Evolutionary conservation across 2,888 invertebrate genomes (phyloP), one percentile per base, ranked within the genome.

Genomic region (Ligdia adustata): DNA sequence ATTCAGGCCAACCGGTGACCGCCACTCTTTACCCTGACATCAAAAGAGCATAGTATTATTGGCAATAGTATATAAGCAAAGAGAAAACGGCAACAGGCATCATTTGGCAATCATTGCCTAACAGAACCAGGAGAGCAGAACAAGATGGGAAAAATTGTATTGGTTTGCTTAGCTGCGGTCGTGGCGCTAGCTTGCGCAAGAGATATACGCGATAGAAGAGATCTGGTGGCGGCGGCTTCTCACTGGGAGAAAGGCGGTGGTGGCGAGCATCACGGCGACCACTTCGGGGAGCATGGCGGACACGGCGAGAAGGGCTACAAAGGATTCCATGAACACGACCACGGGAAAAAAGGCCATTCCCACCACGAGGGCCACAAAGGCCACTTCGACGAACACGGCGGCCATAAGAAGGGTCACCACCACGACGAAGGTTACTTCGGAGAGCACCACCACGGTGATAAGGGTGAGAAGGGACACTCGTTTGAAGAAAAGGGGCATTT

Each of bases 231-330:
- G 3, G 92, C 92, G 0, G 93, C 91, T 1, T 87, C 80, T 28
- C 75, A 79, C 48, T 90, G 86, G 86, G 86, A 82, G 53, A 82
- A 87, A 51, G 94, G 94, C 4, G 93, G 91, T 1, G 93, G 94
- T 0, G 91, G 91, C 20, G 93, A 93, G 52, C 91, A 93, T 53
- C 91, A 93, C 57, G 91, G 91, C 0, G 92, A 92, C 44, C 92
- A 94, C 53, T 92, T 92, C 63, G 80, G 85, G 26, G 91, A 92
- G 46, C 91, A 93, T 45, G 95, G 95, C 0, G 93, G 92, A 35
- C 92, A 93, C 62, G 93, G 91, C 1, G 93, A 94, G 43, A 93
- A 94, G 56, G 94, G 93, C 3, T 94, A 95, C 85, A 93, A 94
- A 58, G 92, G 92, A 9, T 85, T 92, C 57, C 94, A 95, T 60